phyloP scores from a whole-genome alignment of 2,113 vertebrate species.

The Machaerirhynchus nigripectus region DNA sequence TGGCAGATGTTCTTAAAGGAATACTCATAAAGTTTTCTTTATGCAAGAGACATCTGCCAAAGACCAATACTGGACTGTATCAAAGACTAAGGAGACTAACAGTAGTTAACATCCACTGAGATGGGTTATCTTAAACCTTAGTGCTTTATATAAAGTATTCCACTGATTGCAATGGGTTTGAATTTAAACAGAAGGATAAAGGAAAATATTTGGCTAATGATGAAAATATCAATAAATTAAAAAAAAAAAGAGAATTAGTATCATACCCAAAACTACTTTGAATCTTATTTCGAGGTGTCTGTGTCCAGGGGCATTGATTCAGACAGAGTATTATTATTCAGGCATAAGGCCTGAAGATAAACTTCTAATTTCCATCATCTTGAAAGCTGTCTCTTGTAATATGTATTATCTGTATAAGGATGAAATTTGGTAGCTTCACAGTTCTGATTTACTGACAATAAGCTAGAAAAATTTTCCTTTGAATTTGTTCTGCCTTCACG shows the following conservation, averaged over 20 bases:
- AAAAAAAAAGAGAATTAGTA: not conserved
- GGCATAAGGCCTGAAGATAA: not conserved
- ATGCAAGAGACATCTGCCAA: not conserved
- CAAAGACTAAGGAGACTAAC: not conserved
- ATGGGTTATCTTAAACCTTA: not conserved
- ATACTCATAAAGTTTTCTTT: not conserved
- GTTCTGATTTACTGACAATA: not conserved
- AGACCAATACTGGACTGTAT: not conserved
- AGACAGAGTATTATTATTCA: not conserved
- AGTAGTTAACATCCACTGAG: not conserved
- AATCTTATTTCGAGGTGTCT: not conserved
- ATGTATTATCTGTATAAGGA: not conserved
- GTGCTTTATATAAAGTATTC: not conserved
- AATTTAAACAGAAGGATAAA: not conserved
- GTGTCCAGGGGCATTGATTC: not conserved
- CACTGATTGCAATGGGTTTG: not conserved
- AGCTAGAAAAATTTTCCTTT: not conserved
- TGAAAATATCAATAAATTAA: not conserved
- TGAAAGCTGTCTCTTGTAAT: not conserved
- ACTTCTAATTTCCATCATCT: not conserved
- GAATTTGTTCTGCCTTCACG: accelerated
- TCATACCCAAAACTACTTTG: not conserved
- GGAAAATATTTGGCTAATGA: not conserved
- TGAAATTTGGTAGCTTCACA: not conserved
- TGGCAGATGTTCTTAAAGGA: not conserved